These are phyloP conservation scores for Hydrotaea diabolus DNA, from an alignment of 2,888 invertebrate species.

Conservation along the genomic window DNA sequence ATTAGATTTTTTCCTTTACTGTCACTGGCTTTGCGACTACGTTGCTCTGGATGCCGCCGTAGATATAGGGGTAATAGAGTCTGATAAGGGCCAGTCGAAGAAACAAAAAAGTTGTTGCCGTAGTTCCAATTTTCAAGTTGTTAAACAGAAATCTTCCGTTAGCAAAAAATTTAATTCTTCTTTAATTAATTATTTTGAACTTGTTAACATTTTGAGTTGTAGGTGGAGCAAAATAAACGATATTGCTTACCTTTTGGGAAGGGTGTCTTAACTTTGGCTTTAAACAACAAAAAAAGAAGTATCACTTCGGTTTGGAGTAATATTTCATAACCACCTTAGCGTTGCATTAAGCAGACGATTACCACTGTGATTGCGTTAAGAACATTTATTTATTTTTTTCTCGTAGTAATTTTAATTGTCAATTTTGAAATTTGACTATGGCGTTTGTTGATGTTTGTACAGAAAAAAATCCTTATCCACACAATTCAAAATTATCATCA, in stretches of 20 bases:
- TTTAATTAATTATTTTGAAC: slow-evolving; percentile 19
- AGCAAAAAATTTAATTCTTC: background rate
- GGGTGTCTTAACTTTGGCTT: too few relatives aligned
- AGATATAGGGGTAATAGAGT: slow-evolving; percentile 22
- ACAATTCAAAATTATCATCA: too few relatives aligned
- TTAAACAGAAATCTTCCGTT: background rate
- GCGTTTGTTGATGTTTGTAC: too few relatives aligned
- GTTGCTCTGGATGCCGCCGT: slow-evolving; percentile 3
- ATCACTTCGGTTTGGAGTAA: too few relatives aligned
- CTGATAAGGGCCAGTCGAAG: slow-evolving; percentile 35
- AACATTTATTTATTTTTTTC: too few relatives aligned
- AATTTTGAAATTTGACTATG: too few relatives aligned
- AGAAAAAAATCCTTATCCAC: too few relatives aligned
- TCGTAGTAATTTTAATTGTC: too few relatives aligned
- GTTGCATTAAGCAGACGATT: too few relatives aligned
- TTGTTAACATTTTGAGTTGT: background rate
- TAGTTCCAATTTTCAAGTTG: background rate
- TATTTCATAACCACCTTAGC: too few relatives aligned
- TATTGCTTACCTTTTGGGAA: background rate
- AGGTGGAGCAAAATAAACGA: background rate
- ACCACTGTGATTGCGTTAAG: too few relatives aligned
- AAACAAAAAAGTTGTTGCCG: slow-evolving; percentile 12
- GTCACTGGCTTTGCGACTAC: background rate
- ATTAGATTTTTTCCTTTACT: slow-evolving; percentile 44
- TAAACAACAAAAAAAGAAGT: too few relatives aligned